Conservation (phyloP, 2,113 vertebrate species). For the Macquaria australasica region DNA sequence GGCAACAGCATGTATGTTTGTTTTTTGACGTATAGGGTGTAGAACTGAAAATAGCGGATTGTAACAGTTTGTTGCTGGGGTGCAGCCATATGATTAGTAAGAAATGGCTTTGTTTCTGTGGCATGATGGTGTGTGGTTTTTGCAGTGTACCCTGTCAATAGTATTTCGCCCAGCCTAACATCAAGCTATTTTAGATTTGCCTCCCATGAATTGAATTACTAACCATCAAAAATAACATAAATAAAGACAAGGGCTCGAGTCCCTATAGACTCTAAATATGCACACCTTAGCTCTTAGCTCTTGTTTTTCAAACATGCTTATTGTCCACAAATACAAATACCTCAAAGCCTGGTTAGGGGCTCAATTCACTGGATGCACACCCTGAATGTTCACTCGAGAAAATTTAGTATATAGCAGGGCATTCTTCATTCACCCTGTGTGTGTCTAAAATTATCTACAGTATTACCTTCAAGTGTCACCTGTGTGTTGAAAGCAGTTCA, state of each 20-base stretch:
- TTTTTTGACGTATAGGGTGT: background rate
- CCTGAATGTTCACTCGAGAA: slow-evolving; percentile 29
- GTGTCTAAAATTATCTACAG: slow-evolving; percentile 47
- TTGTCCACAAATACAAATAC: slow-evolving; percentile 18
- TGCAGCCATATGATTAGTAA: too few species aligned
- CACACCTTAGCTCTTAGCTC: background rate
- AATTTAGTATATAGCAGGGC: slow-evolving; percentile 5
- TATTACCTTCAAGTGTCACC: slow-evolving; percentile 51
- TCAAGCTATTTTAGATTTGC: background rate
- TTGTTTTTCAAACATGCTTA: slow-evolving; percentile 17
- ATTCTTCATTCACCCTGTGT: slow-evolving; percentile 16
- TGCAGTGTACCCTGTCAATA: too few species aligned
- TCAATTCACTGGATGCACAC: background rate
- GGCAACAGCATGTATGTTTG: background rate
- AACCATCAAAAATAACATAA: background rate
- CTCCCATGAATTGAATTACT: background rate
- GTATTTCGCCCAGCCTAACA: too few species aligned
- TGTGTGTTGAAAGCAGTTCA: slow-evolving; percentile 52
- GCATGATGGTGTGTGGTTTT: too few species aligned
- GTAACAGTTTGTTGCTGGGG: background rate
- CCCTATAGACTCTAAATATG: background rate
- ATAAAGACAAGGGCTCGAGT: background rate
- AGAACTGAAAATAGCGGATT: background rate
- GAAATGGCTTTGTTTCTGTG: too few species aligned
- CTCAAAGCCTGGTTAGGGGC: background rate